Conservation (phyloP, 2,113 vertebrate genomes). For the Lota lota region DNA sequence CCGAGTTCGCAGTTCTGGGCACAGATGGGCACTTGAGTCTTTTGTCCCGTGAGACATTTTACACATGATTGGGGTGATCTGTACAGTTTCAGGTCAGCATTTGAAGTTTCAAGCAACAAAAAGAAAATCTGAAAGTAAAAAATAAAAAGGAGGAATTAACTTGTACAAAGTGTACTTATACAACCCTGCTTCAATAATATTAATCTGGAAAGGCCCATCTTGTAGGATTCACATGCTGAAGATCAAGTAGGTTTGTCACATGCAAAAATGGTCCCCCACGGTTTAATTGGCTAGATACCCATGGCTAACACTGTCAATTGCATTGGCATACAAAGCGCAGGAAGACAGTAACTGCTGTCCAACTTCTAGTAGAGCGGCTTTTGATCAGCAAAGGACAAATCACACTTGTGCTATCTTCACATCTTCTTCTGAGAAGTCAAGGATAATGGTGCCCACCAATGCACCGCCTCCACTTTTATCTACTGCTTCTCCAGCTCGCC, state of each 20-base stretch:
- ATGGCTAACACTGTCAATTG: constrained; percentile 45
- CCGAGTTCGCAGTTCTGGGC: too few species aligned
- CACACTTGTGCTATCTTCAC: constrained; percentile 18
- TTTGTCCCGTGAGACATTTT: too few species aligned
- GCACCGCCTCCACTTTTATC: constrained; percentile 7
- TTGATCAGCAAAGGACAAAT: constrained; percentile 20
- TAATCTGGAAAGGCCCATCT: too few species aligned
- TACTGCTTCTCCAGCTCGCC: constrained; percentile 17
- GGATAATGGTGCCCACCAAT: constrained; percentile 16
- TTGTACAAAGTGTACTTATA: too few species aligned
- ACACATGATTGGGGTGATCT: too few species aligned
- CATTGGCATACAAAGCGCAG: constrained; percentile 28
- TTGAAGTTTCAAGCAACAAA: too few species aligned
- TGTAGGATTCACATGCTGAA: constrained; percentile 24
- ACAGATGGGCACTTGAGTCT: too few species aligned
- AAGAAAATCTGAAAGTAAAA: too few species aligned
- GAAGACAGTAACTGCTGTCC: constrained; percentile 36
- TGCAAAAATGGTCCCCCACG: constrained; percentile 35
- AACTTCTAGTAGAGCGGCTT: constrained; percentile 24
- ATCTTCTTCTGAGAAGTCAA: not conserved
- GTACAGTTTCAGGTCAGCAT: too few species aligned
- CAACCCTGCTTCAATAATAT: too few species aligned
- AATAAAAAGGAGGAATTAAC: too few species aligned
- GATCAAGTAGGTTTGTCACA: constrained; percentile 37
- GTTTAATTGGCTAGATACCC: constrained; percentile 64